A percentile compares a stretch with the other conserved stretches of the same genome.
These are phyloP conservation scores for Aurelia sp. DNA, from an alignment of 30 jellyfish, hydroid and myxozoan genomes.

Conservation along the genomic window DNA sequence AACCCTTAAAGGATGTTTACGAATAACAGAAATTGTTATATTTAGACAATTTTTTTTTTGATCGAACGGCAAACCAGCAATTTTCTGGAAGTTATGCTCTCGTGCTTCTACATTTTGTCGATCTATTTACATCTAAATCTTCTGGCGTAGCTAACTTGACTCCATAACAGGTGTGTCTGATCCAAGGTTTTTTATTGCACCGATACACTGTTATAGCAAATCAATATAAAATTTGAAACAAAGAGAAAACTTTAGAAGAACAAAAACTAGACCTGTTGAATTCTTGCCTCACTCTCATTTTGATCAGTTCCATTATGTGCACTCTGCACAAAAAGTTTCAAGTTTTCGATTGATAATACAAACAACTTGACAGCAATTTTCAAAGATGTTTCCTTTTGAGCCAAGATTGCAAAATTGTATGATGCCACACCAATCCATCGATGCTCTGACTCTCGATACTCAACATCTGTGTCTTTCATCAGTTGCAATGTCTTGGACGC, in stretches of 20 bases:
- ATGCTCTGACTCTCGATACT: constrained; percentile 20
- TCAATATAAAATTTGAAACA: background rate
- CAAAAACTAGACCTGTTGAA: constrained; percentile 24
- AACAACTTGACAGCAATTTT: background rate
- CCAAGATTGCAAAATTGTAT: constrained; percentile 43
- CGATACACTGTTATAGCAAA: background rate
- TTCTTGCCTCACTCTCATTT: constrained; percentile 15
- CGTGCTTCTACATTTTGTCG: too few relatives aligned
- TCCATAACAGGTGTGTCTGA: too few relatives aligned
- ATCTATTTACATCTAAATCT: too few relatives aligned
- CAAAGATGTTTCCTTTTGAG: constrained; percentile 14
- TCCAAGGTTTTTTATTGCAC: too few relatives aligned
- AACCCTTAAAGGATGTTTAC: too few relatives aligned
- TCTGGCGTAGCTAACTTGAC: too few relatives aligned
- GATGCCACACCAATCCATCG: constrained; percentile 58
- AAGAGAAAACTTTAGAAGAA: background rate
- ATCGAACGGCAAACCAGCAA: too few relatives aligned
- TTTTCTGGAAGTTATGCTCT: too few relatives aligned
- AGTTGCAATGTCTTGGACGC: constrained; percentile 2
- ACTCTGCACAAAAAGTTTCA: constrained; percentile 35
- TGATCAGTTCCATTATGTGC: background rate
- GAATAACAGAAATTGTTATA: too few relatives aligned
- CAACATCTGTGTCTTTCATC: constrained; percentile 4
- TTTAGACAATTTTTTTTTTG: too few relatives aligned
- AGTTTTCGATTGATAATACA: background rate